Conservation (phyloP, 2,797 vertebrate species). For the Rhinoraja longicauda region DNA sequence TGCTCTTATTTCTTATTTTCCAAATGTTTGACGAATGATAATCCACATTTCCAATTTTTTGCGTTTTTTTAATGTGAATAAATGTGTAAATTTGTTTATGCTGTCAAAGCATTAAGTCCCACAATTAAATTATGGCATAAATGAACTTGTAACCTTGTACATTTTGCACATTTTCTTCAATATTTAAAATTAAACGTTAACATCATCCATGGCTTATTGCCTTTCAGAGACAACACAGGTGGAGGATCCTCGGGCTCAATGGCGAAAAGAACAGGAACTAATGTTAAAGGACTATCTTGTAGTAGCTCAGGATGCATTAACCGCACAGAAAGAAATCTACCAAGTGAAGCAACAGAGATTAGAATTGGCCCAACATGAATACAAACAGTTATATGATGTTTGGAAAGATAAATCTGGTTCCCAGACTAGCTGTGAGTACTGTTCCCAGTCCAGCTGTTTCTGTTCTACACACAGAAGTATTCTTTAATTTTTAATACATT, state of each 20-base stretch:
- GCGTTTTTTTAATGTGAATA: not conserved
- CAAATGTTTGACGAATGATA: too few relatives aligned
- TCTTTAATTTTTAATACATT: not conserved
- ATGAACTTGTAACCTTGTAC: not conserved
- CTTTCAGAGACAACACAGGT: constrained; percentile 89
- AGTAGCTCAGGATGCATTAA: constrained; percentile 82
- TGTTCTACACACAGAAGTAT: not conserved
- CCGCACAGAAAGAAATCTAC: constrained; percentile 88
- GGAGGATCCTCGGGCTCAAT: constrained; percentile 89
- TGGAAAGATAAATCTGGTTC: constrained; percentile 90
- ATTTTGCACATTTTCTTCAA: not conserved
- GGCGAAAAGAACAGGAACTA: constrained; percentile 86
- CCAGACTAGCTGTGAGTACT: constrained; percentile 86
- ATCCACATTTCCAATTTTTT: not conserved
- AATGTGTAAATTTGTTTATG: not conserved
- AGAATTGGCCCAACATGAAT: constrained; percentile 86
- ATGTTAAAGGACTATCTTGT: constrained; percentile 92
- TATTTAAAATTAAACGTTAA: not conserved
- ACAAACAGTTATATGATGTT: constrained; percentile 78
- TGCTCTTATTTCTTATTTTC: too few relatives aligned
- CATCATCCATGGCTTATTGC: constrained; percentile 32
- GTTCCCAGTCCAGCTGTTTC: not conserved
- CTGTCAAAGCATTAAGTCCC: not conserved
- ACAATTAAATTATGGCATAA: not conserved
- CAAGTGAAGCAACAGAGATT: constrained; percentile 94